Evolutionary conservation across 2,888 invertebrate genomes (phyloP), one percentile per base, ranked within the genome.

Genomic region (Cryptus viduatorius): DNA sequence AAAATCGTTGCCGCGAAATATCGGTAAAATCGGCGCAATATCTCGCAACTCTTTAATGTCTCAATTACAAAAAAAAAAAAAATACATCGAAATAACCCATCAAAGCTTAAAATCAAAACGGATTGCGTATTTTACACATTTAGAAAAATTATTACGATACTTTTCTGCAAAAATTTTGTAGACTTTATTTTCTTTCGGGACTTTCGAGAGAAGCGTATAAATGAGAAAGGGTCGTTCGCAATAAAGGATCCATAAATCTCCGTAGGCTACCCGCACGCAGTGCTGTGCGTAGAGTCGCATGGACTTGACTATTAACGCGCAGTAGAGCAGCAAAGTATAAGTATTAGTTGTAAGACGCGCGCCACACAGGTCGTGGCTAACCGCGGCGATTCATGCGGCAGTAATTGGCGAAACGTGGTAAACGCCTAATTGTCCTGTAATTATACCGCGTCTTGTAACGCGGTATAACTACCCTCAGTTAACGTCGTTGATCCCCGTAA

Each of bases 341-440:
- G 48, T 71, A 82, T 83, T 72, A 82, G 79, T 67, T 31, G 61
- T 19, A 67, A 84, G 79, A 83, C 85, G 87, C 81, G 88, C 90
- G 89, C 88, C 88, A 89, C 89, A 89, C 86, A 87, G 89, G 86
- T 89, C 84, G 86, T 82, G 87, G 87, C 87, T 79, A 75, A 75
- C 64, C 79, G 78, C 44, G 68, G 46, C 65, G 69, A 71, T 50
- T 46, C 29, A 44, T 31, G 61, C n/a, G 14, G 14, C 12, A 48
- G 83, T 90, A 90, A 89, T 90, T 88, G 90, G 90, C 87, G 85
- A 87, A 89, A 89, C 88, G 89, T 84, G 86, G 90, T 87, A 89
- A 90, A 89, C 83, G 83, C 83, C 83, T 83, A 83, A 83, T 83
- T 83, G 83, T 83, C 56, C 75, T 64, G 83, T 83, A 83, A 83